Evolutionary conservation across 2,113 vertebrate species (phyloP), one percentile per base, ranked within the genome.

Genomic region (Lota lota): DNA sequence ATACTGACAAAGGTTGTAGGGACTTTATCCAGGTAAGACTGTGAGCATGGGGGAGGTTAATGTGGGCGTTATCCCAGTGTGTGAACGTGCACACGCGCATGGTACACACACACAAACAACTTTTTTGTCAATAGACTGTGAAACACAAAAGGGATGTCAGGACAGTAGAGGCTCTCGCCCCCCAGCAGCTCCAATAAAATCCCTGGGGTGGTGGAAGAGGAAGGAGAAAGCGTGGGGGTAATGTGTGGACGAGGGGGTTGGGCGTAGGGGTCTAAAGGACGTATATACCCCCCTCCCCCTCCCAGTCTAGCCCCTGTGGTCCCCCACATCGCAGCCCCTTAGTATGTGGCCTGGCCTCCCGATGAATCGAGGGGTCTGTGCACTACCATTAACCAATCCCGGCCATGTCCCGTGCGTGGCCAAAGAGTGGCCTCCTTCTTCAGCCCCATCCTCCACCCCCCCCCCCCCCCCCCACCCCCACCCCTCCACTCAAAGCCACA

Each of bases 371-470:
- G 67, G 69, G 81, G 66, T 33, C 81, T 86, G 77, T 70, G 72
- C 64, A 76, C 68, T 76, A 80, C 70, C 53, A 68, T 71, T 70
- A 80, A 80, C 79, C 78, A 82, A 82, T 84, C 82, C 80, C 57
- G 60, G 77, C 79, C 56, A 28, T 68, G 50, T 19, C 68, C 22
- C 62, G 53, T 61, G 11, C 62, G 70, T 58, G 63, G 47, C 36
- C 66, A 3, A 72, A 14, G n/a, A 60, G 58, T 66, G 61, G 57
- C 57, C 53, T 10, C 73, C 71, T 64, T 76, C 72, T 24, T 57
- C 76, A 66, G 51, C 59, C 64, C 50, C 53, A 8, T 40, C 20
- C 15, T 16, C 36, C 22, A 36, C 15, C 28, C 14, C 1, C 22
- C 22, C 0, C 16, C 8, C 3, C 66, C 50, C 50, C 12, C 54